Conservation (phyloP, 1,140 invertebrate genomes). For the Heliothis subflexa region DNA sequence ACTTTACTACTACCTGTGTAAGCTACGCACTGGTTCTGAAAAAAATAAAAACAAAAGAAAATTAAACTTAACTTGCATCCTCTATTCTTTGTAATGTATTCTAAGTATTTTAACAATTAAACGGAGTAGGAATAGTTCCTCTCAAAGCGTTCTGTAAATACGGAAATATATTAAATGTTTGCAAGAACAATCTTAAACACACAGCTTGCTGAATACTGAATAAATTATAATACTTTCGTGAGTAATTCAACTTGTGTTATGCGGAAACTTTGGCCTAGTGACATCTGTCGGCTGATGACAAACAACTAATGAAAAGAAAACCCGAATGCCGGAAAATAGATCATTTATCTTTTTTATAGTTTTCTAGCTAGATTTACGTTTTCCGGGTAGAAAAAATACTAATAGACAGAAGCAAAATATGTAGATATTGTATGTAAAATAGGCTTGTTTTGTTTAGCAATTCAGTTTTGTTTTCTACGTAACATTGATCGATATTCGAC, state of each 20-base stretch:
- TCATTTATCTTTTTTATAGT: constrained; percentile 24
- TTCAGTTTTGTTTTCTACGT: constrained; percentile 14
- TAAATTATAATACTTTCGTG: constrained; percentile 9
- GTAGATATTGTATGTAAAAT: neutral
- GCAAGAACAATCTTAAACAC: neutral
- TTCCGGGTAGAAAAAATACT: constrained; percentile 26
- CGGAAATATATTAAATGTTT: neutral
- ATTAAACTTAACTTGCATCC: neutral
- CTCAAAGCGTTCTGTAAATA: neutral
- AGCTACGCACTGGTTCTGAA: constrained; percentile 8
- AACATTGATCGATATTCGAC: constrained; percentile 22
- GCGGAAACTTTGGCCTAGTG: constrained; percentile 18
- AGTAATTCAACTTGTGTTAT: constrained; percentile 10
- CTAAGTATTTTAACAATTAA: neutral
- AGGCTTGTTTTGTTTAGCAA: constrained; percentile 1
- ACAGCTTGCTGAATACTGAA: neutral
- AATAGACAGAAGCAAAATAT: neutral
- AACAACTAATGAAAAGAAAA: constrained; percentile 24
- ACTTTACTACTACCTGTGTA: neutral
- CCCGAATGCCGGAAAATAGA: constrained; percentile 10
- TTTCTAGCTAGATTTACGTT: neutral
- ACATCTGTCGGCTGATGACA: constrained; percentile 22
- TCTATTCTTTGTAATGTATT: too few species aligned
- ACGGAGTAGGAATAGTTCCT: too few species aligned
- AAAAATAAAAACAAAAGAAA: constrained; percentile 8